Base-by-base conservation (phyloP, 2,888 invertebrate genomes). In the Ochropacha duplaris region DNA sequence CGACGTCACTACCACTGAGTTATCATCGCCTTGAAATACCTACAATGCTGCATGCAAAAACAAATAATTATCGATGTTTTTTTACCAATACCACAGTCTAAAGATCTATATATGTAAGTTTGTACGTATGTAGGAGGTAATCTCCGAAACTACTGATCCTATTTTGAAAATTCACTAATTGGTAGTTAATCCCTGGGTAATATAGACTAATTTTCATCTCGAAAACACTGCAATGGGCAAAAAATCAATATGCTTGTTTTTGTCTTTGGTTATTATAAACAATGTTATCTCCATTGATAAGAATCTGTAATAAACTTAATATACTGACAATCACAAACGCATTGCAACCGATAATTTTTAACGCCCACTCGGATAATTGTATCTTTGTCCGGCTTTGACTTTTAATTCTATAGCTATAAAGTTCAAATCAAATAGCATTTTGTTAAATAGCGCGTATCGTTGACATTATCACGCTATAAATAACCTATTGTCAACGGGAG, bases 401-500 rank as follows among this genome's bases (percentile, higher is more conserved):
- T 52, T 24, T 31, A 52, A 34, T 26, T 3, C 22, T 22, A 52
- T 52, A 26, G 52, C 16, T 11, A 12, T 52, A 19, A 52, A 31
- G 19, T 52, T 31, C 16, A 16, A 31, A 31, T 34, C 9, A 12
- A 22, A 28, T 50, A 28, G 11, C 51, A 28, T 28, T 28, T 9
- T 16, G 26, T 26, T 51, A 5, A n/a, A 26, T 16, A 39, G 39
- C 16, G 39, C 24, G 26, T 50, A 22, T 54, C 65, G 66, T 71
- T 78, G 76, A 68, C 72, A 78, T 78, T 79, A 66, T 66, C 57
- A 34, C 57, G 59, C 60, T 60, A 71, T 73, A 70, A 78, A 74
- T 71, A 71, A 62, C 50, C 71, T 49, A 71, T 73, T 76, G 78
- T 75, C 66, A 69, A 64, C 69, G 62, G 60, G 54, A 31, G 31